Evolutionary conservation across 1,140 invertebrate genomes (phyloP).

Genomic region (Drosophila parabipectinata): DNA sequence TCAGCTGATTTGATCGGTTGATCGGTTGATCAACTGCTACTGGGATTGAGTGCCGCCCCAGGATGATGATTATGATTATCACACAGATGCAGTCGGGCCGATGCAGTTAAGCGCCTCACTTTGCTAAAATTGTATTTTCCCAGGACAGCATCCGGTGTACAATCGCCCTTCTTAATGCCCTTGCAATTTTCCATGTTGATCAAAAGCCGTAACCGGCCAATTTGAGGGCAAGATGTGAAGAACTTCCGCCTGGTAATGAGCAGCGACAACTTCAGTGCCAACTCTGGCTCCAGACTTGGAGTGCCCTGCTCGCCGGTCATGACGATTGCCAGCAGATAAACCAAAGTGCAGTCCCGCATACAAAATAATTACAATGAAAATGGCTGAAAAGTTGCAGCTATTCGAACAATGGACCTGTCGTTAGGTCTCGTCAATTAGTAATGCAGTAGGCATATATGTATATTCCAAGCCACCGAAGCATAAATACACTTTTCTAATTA

Average conservation of each 20-base stretch:
- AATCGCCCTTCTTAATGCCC: slow-evolving; percentile 13
- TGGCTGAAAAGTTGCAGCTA: slow-evolving; percentile 74
- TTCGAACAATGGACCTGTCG: slow-evolving; percentile 68
- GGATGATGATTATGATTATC: slow-evolving; percentile 60
- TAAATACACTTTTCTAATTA: slow-evolving; percentile 8
- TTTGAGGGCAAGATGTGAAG: slow-evolving; percentile 21
- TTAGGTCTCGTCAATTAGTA: slow-evolving; percentile 67
- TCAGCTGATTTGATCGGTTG: slow-evolving; percentile 44
- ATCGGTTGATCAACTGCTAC: slow-evolving; percentile 51
- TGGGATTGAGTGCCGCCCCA: slow-evolving; percentile 54
- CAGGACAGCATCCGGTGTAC: slow-evolving; percentile 53
- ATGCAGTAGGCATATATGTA: background rate
- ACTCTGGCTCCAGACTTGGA: slow-evolving; percentile 1
- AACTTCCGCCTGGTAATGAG: slow-evolving; percentile 53
- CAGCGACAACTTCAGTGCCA: slow-evolving; percentile 17
- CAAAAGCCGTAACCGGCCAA: slow-evolving; percentile 24
- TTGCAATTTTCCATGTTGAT: slow-evolving; percentile 30
- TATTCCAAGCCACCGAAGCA: slow-evolving; percentile 1
- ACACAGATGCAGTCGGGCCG: slow-evolving; percentile 9
- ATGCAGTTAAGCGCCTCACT: slow-evolving; percentile 61
- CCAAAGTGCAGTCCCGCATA: slow-evolving; percentile 21
- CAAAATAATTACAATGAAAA: slow-evolving; percentile 67
- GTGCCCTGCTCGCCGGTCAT: slow-evolving; percentile 27
- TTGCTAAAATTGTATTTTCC: slow-evolving; percentile 53
- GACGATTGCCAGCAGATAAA: slow-evolving; percentile 49